Conservation (phyloP, 1,140 invertebrate genomes). For the Drusus annulatus region DNA sequence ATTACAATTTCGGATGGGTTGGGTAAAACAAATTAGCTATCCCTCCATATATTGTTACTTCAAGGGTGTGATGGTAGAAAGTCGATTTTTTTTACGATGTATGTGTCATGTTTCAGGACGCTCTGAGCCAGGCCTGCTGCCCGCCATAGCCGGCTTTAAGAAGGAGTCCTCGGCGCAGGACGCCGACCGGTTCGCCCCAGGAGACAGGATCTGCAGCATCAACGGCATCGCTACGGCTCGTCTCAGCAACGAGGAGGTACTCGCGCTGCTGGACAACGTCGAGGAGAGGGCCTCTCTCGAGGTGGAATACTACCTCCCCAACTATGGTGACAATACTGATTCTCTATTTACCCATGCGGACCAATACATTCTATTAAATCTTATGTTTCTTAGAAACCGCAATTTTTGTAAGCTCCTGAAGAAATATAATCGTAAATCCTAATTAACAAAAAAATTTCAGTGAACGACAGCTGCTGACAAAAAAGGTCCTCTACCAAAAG, state of each 20-base stretch:
- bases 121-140: slow-evolving; percentile 68
- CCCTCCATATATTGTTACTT: too few relatives aligned
- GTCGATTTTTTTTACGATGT: too few relatives aligned
- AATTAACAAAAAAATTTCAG: too few relatives aligned
- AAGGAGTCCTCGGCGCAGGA: slow-evolving; percentile 68
- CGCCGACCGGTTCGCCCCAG: slow-evolving; percentile 74
- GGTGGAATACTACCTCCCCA: slow-evolving; percentile 87
- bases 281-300: slow-evolving; percentile 82
- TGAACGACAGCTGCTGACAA: too few relatives aligned
- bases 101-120: slow-evolving; percentile 62
- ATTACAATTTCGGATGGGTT: too few relatives aligned
- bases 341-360: neutral
- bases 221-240: slow-evolving; percentile 84
- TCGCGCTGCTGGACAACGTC: slow-evolving; percentile 82
- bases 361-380: too few relatives aligned
- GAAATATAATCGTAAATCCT: too few relatives aligned
- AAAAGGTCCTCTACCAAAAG: too few relatives aligned
- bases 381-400: too few relatives aligned
- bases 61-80: too few relatives aligned
- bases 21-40: too few relatives aligned
- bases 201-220: slow-evolving; percentile 84
- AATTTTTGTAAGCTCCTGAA: too few relatives aligned
- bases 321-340: slow-evolving; percentile 74
- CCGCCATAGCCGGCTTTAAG: slow-evolving; percentile 68
- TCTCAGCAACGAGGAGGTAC: slow-evolving; percentile 86